A percentile compares a stretch with the other conserved stretches of the same genome.
These are phyloP conservation scores for Galemys pyrenaicus DNA, from an alignment of 2,113 vertebrate species.

Conservation along the genomic window DNA sequence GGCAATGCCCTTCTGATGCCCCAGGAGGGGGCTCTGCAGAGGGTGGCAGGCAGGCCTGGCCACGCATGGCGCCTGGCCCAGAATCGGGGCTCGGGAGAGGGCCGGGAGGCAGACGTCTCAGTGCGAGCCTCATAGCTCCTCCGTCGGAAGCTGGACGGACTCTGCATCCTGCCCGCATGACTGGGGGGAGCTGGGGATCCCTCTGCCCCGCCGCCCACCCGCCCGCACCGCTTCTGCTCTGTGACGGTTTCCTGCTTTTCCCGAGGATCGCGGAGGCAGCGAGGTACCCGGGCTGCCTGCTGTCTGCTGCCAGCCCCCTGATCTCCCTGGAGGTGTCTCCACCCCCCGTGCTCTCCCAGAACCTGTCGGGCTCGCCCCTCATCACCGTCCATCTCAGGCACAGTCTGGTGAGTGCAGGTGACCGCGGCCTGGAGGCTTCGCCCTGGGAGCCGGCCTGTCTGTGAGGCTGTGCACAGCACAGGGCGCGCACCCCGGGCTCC, in stretches of 20 bases:
- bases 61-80: neutral
- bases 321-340: conserved; percentile 95
- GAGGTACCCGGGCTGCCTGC: conserved; percentile 84
- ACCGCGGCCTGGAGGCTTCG: too few relatives aligned
- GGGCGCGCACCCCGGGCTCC: too few relatives aligned
- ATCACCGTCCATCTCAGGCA: conserved; percentile 92
- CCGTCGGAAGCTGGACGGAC: neutral
- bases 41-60: neutral
- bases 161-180: neutral
- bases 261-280: conserved; percentile 91
- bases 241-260: neutral
- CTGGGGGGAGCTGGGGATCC: too few relatives aligned
- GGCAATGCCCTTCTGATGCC: neutral
- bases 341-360: conserved; percentile 86
- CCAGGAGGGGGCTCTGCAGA: neutral
- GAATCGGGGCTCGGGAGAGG: neutral
- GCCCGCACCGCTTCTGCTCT: too few relatives aligned
- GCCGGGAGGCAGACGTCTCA: neutral
- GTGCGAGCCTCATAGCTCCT: neutral
- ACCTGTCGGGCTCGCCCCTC: conserved; percentile 91
- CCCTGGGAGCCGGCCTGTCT: too few relatives aligned
- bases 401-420: conserved; percentile 87
- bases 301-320: conserved; percentile 91
- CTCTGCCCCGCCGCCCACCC: too few relatives aligned
- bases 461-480: too few relatives aligned